Conservation (phyloP, 2,797 vertebrate genomes). For the Trachurus trachurus region DNA sequence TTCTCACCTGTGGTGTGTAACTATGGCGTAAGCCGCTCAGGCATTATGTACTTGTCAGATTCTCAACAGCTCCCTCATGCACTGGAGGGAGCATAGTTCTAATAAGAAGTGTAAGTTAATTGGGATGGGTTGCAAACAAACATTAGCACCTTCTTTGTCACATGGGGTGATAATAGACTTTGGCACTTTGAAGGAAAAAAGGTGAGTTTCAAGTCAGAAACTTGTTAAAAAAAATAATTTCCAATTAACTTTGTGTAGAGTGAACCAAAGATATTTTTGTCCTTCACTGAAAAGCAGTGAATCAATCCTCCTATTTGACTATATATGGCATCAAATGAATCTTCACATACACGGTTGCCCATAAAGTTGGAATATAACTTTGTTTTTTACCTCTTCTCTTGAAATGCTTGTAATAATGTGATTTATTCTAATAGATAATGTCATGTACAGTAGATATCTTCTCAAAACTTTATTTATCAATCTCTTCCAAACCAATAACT, state of each 20-base stretch:
- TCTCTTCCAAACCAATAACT: no score
- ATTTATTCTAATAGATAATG: no score
- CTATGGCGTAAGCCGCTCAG: neutral
- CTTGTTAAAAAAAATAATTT: constrained; percentile 32
- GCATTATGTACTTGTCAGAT: constrained; percentile 29
- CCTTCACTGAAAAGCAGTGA: neutral
- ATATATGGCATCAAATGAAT: neutral
- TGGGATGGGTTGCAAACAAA: constrained; percentile 60
- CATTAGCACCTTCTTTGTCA: constrained; percentile 64
- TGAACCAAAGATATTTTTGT: constrained; percentile 31
- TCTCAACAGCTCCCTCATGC: constrained; percentile 29
- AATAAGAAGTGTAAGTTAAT: constrained; percentile 55
- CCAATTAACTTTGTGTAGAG: constrained; percentile 37
- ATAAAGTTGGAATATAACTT: no score
- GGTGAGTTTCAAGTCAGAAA: constrained; percentile 28
- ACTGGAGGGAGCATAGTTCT: constrained; percentile 28
- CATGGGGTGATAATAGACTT: constrained; percentile 58
- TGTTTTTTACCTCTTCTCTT: no score
- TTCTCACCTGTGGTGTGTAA: constrained; percentile 1
- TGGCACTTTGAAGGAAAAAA: constrained; percentile 2
- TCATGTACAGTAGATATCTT: no score
- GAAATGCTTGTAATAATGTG: no score
- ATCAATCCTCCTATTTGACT: neutral
- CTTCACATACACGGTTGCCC: neutral
- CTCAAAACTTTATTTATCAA: no score